phyloP scores from a whole-genome alignment of 2,113 vertebrate species.

The Rhizomys pruinosus region DNA sequence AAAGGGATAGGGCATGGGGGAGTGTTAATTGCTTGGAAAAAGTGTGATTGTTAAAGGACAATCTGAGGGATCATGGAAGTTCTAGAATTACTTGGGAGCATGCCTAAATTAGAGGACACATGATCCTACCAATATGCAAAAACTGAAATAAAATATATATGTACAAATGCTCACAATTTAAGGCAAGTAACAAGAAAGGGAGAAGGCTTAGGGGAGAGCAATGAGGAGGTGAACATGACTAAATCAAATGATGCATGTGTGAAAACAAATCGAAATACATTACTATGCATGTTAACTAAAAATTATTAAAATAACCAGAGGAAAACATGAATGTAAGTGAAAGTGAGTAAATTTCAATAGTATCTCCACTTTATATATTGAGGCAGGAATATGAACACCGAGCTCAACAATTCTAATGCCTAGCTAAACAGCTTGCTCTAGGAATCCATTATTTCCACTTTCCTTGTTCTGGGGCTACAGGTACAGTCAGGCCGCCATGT shows the following conservation, averaged over 20 bases:
- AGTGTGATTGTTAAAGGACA: not conserved
- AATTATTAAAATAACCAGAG: not conserved
- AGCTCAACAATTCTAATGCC: too few species aligned
- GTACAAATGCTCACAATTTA: not conserved
- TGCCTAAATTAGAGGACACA: not conserved
- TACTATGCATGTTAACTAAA: not conserved
- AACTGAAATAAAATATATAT: slow-evolving; percentile 20
- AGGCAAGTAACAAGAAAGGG: not conserved
- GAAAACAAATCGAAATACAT: not conserved
- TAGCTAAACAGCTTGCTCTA: too few species aligned
- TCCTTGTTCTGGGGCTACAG: too few species aligned
- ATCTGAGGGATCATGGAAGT: not conserved
- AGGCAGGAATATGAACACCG: too few species aligned
- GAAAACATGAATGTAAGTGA: not conserved
- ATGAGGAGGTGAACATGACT: not conserved
- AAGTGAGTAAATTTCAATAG: not conserved
- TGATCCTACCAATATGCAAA: not conserved
- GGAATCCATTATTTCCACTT: too few species aligned
- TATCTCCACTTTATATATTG: not conserved
- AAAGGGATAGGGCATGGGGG: not conserved
- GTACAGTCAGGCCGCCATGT: too few species aligned
- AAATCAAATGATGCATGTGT: not conserved
- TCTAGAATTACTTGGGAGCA: not conserved
- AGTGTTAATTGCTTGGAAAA: not conserved
- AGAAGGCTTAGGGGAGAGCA: not conserved